phyloP scores from a whole-genome alignment of 1,140 invertebrate species.

The Anagrus nilaparvatae region DNA sequence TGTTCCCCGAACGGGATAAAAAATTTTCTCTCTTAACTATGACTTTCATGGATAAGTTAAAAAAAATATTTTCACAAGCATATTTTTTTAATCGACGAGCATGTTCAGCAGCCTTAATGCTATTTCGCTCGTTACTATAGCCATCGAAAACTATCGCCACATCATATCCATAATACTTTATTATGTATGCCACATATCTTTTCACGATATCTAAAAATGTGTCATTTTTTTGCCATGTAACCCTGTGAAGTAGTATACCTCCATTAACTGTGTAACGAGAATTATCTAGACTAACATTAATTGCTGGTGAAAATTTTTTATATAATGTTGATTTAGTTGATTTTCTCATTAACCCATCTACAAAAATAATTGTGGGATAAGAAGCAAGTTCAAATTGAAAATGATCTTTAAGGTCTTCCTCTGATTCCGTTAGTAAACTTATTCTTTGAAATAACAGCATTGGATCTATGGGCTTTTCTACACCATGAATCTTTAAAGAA shows the following conservation, averaged over 20 bases:
- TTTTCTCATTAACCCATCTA: conserved; percentile 7
- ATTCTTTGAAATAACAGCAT: conserved; percentile 5
- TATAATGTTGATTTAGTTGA: conserved; percentile 3
- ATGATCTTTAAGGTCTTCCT: neutral
- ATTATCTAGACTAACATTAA: neutral
- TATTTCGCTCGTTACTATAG: too few relatives aligned
- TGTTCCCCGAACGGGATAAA: too few relatives aligned
- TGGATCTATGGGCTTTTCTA: neutral
- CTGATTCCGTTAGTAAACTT: neutral
- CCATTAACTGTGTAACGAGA: conserved; percentile 1
- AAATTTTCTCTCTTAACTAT: too few relatives aligned
- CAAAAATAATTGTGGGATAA: conserved; percentile 1
- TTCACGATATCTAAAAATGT: conserved; percentile 1
- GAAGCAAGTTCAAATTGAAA: conserved; percentile 5
- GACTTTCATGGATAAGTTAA: too few relatives aligned
- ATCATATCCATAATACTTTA: too few relatives aligned
- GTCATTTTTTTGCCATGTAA: conserved; percentile 2
- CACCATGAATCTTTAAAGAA: neutral
- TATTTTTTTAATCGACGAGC: too few relatives aligned
- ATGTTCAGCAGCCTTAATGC: too few relatives aligned
- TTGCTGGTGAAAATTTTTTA: neutral
- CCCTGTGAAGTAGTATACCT: neutral
- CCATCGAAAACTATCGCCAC: too few relatives aligned
- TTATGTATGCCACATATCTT: too few relatives aligned
- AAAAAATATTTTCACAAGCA: too few relatives aligned